Conservation (phyloP, 2,888 invertebrate species). For the Drosophila barbarae region DNA sequence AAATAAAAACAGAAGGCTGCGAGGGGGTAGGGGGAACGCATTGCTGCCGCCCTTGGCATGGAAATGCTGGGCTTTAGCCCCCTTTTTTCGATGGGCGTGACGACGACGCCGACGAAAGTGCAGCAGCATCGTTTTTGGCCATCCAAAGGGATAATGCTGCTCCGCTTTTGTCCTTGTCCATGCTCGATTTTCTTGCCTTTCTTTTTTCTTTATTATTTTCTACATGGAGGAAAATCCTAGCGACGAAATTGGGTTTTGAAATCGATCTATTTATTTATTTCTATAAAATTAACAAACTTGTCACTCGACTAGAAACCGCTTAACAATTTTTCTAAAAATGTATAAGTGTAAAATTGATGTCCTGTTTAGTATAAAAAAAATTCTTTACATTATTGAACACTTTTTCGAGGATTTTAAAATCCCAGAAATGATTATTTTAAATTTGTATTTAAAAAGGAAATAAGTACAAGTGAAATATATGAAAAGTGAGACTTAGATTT, state of each 20-base stretch:
- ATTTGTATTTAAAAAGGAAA: too few species aligned
- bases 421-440: too few species aligned
- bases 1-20: background rate
- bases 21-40: background rate
- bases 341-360: background rate
- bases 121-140: constrained; percentile 28
- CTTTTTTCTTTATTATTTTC: background rate
- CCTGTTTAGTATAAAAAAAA: background rate
- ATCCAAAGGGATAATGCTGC: constrained; percentile 20
- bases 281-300: too few species aligned
- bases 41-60: constrained; percentile 61
- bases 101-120: background rate
- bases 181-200: constrained; percentile 9
- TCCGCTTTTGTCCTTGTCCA: constrained; percentile 23
- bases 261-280: background rate
- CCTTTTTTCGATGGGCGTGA: constrained; percentile 42
- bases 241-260: background rate
- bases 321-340: background rate
- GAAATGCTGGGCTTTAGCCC: constrained; percentile 42
- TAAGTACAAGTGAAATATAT: too few species aligned
- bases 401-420: too few species aligned
- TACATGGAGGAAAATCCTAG: background rate
- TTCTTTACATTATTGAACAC: too few species aligned
- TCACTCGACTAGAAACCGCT: too few species aligned
- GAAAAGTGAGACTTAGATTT: too few species aligned